Base-by-base conservation (phyloP, 2,888 invertebrate species). In the Neoascia interrupta region DNA sequence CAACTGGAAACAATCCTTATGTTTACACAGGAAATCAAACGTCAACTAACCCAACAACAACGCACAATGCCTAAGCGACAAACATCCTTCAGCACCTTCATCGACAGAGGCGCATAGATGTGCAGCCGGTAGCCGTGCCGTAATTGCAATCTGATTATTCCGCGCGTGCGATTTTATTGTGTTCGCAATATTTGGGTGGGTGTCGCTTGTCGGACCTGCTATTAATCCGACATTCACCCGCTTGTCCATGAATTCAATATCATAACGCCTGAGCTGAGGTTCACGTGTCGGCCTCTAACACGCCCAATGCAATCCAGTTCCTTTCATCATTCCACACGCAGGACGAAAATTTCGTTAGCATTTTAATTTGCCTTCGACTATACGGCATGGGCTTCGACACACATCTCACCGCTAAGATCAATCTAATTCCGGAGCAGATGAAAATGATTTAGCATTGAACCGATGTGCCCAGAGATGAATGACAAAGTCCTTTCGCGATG, bases 71-170 rank as follows among this genome's bases (percentile, higher is more conserved):
- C 34, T 2, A 23, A 23, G 43, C 53, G 61, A 56, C 64, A 72
- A 73, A 79, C 73, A 79, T 68, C 79, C 43, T 73, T 56, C 73
- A 64, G 53, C 64, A 64, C 56, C 70, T 70, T 64, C 21, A 23
- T 45, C 51, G 41, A 26, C 54, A 31, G 47, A 39, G 15, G 15
- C 53, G 43, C 23, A 23, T 58, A 31, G 47, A 56, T 69, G 37
- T 58, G 36, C 21, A 16, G 45, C 36, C 45, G 26, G 23, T 2
- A 47, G 45, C 26, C 21, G 49, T 31, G 18, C 28, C 23, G 49
- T 79, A 79, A 79, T 79, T 79, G 79, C 73, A 79, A 79, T 79
- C 79, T 79, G 79, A 79, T 79, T 79, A 79, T 79, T 79, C 79
- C 79, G 79, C 79, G 73, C 79, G 79, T 79, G 79, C 73, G 79